phyloP scores from a whole-genome alignment of 2,113 vertebrate genomes.

The Grus americana region DNA sequence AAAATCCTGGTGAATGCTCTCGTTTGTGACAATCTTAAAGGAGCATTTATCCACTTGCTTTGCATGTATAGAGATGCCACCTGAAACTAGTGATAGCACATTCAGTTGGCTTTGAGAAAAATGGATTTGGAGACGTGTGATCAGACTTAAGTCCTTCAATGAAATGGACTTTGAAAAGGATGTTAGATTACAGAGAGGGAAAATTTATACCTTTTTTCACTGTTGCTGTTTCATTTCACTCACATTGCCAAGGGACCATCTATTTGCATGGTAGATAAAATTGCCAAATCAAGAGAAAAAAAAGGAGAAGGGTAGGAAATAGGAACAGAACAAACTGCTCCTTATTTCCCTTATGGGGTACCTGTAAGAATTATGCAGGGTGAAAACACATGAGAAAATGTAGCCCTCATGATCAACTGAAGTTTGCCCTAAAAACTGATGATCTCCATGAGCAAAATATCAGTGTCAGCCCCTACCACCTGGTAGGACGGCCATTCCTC shows the following conservation, averaged over 20 bases:
- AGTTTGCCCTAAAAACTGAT: not conserved
- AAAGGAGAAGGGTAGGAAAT: not conserved
- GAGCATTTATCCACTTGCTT: not conserved
- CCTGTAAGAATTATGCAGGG: not conserved
- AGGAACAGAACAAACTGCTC: not conserved
- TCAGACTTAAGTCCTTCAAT: not conserved
- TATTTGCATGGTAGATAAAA: not conserved
- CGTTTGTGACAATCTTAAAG: not conserved
- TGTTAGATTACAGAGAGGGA: not conserved
- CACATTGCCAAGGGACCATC: accelerated
- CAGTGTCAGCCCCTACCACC: not conserved
- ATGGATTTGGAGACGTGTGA: not conserved
- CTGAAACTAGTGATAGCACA: not conserved
- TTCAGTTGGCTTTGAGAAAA: not conserved
- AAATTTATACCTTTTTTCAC: not conserved
- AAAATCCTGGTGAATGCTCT: not conserved
- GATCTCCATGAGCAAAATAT: not conserved
- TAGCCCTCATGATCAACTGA: not conserved
- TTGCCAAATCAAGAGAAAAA: not conserved
- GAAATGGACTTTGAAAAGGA: not conserved
- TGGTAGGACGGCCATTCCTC: not conserved
- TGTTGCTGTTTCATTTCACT: not conserved
- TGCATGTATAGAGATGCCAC: not conserved
- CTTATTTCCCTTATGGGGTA: not conserved
- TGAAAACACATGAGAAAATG: not conserved